Percentiles rank a stretch among this genome's conserved stretches.
phyloP scores from a whole-genome alignment of 2,113 vertebrate species.

The Leiothrix lutea region DNA sequence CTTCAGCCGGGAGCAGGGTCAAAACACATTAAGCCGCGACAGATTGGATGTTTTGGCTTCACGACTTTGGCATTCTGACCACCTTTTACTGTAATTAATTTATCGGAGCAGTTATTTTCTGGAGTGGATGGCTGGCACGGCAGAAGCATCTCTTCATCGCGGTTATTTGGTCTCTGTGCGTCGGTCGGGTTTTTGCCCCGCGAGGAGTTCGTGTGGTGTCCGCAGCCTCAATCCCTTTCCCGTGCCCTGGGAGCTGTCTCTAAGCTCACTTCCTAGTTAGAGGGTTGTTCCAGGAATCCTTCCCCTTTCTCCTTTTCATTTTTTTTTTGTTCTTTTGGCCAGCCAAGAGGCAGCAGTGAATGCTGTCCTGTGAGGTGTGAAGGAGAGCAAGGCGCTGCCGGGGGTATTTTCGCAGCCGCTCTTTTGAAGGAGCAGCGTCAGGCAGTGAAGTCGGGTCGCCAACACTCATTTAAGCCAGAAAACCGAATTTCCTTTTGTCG shows the following conservation, averaged over 20 bases:
- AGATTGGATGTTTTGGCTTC: not conserved
- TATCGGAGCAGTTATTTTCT: not conserved
- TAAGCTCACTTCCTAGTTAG: not conserved
- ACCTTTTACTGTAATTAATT: not conserved
- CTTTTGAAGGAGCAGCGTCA: not conserved
- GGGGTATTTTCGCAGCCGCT: accelerated
- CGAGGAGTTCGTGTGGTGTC: not conserved
- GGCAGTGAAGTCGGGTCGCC: not conserved
- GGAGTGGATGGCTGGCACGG: not conserved
- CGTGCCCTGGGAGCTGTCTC: not conserved
- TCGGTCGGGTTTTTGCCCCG: not conserved
- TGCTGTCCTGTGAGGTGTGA: not conserved
- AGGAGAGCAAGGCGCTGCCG: not conserved
- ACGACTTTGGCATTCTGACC: not conserved
- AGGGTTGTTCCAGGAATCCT: not conserved
- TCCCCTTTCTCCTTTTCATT: not conserved
- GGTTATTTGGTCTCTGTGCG: accelerated
- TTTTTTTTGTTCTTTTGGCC: not conserved
- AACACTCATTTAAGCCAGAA: not conserved
- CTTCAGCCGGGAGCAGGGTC: not conserved
- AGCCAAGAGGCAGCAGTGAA: not conserved
- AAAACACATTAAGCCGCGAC: not conserved
- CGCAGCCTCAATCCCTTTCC: not conserved
- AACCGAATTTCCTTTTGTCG: not conserved
- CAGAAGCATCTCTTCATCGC: not conserved